phyloP scores from a whole-genome alignment of 1,140 invertebrate genomes.

The Zelostemma sp. region DNA sequence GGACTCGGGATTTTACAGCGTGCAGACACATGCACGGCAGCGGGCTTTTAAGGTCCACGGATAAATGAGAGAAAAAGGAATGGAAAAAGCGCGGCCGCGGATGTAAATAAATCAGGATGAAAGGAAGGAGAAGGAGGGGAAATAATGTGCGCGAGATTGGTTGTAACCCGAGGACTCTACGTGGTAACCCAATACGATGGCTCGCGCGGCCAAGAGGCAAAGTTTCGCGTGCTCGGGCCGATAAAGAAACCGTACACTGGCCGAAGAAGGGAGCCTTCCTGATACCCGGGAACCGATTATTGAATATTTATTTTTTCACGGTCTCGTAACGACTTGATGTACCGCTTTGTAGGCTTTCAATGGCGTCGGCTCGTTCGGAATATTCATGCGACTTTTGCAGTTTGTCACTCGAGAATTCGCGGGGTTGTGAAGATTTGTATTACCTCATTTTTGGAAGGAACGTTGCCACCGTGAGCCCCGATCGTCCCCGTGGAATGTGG shows the following conservation, averaged over 20 bases:
- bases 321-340: constrained; percentile 14
- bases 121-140: constrained; percentile 44
- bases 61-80: constrained; percentile 40
- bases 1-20: constrained; percentile 48
- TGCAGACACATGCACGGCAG: constrained; percentile 45
- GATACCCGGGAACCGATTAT: constrained; percentile 38
- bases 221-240: constrained; percentile 31
- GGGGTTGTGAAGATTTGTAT: not conserved
- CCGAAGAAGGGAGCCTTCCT: constrained; percentile 16
- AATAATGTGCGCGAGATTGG: constrained; percentile 67
- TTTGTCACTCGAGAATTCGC: no score
- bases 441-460: constrained; percentile 66
- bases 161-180: constrained; percentile 64
- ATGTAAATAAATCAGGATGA: constrained; percentile 62
- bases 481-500: constrained; percentile 65
- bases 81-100: constrained; percentile 39
- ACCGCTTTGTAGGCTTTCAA: constrained; percentile 15
- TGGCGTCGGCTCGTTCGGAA: no score
- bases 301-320: constrained; percentile 44
- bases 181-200: constrained; percentile 62
- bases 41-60: constrained; percentile 33
- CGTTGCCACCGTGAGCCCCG: constrained; percentile 58
- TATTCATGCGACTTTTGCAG: no score
- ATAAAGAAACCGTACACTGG: constrained; percentile 44
- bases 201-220: constrained; percentile 33